These are phyloP conservation scores for Sarcophaga subvicina DNA, from an alignment of 2,888 invertebrate species.

Conservation along the genomic window DNA sequence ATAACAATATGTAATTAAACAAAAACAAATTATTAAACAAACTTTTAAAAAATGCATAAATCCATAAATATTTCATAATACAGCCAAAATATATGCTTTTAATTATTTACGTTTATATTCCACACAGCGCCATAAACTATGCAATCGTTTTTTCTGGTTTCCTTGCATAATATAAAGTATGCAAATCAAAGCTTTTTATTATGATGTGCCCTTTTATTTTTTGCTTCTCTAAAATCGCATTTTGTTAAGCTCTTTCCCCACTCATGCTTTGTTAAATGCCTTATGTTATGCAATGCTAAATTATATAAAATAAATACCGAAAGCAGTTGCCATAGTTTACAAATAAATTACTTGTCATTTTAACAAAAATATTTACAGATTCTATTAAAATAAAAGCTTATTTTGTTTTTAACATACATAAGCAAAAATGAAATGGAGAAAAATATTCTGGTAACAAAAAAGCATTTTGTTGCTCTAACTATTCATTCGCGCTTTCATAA, in stretches of 20 bases:
- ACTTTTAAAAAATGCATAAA: neutral
- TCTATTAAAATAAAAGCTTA: conserved; percentile 52
- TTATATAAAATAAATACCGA: neutral
- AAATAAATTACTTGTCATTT: conserved; percentile 57
- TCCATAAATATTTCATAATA: neutral
- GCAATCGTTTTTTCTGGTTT: neutral
- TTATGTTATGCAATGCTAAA: conserved; percentile 7
- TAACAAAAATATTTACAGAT: conserved; percentile 53
- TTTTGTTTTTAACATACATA: neutral
- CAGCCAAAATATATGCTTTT: too few relatives aligned
- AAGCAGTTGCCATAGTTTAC: conserved; percentile 16
- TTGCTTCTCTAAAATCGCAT: neutral
- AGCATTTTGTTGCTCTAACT: neutral
- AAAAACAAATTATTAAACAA: neutral
- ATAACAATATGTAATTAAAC: neutral
- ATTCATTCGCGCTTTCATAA: conserved; percentile 53
- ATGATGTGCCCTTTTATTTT: neutral
- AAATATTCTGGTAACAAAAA: neutral
- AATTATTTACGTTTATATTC: neutral
- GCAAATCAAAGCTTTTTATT: neutral
- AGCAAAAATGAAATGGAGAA: neutral
- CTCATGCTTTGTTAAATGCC: neutral
- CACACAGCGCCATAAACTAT: neutral
- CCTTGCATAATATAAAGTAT: neutral
- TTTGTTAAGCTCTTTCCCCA: too few relatives aligned